phyloP scores from a whole-genome alignment of 2,888 invertebrate species.

The Chaetogeoica ovagalla region DNA sequence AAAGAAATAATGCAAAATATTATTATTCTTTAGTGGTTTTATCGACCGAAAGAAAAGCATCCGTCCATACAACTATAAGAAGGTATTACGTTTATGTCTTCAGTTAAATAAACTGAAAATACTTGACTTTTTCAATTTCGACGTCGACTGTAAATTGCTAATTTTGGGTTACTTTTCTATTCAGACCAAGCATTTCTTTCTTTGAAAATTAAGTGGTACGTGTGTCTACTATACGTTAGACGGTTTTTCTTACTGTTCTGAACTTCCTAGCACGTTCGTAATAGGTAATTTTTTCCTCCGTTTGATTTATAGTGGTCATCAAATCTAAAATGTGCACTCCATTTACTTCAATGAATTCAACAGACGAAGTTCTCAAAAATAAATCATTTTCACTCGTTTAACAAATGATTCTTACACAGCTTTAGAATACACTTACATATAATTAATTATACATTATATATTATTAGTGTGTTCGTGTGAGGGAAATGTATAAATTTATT shows the following conservation, averaged over 20 bases:
- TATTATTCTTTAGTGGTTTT: constrained; percentile 43
- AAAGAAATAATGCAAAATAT: constrained; percentile 43
- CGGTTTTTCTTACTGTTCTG: neutral
- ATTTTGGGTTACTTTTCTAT: neutral
- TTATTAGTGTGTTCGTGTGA: too few species aligned
- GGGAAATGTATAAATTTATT: too few species aligned
- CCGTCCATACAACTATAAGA: constrained; percentile 24
- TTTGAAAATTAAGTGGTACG: neutral
- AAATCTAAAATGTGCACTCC: neutral
- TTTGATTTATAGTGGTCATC: neutral
- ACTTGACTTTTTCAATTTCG: constrained; percentile 25
- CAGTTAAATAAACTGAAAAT: constrained; percentile 33
- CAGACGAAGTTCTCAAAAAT: neutral
- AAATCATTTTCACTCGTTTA: neutral
- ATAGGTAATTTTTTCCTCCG: neutral
- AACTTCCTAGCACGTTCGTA: neutral
- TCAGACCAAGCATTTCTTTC: neutral
- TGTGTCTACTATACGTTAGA: neutral
- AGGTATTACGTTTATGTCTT: constrained; percentile 30
- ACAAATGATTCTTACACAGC: too few species aligned
- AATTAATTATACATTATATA: too few species aligned
- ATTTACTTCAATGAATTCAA: neutral
- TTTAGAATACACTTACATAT: too few species aligned
- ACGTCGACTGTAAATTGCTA: constrained; percentile 40
- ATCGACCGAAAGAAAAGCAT: constrained; percentile 37